Conservation (phyloP, 2,113 vertebrate genomes). For the Leucoraja erinaceus region DNA sequence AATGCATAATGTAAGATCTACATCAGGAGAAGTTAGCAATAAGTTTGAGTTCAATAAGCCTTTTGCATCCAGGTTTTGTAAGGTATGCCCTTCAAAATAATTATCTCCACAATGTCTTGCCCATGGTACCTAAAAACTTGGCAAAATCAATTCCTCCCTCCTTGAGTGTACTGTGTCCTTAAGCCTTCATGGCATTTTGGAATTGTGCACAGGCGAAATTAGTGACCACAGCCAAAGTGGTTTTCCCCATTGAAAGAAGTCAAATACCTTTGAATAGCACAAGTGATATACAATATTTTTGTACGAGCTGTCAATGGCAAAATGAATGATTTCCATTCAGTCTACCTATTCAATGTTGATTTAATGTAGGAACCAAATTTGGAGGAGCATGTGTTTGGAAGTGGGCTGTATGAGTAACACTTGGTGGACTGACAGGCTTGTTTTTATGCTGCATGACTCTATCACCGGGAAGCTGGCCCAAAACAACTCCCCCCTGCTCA, state of each 20-base stretch:
- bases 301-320: neutral
- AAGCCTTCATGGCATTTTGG: neutral
- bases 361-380: neutral
- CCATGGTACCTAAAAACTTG: neutral
- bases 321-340: neutral
- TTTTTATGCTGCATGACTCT: neutral
- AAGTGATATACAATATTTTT: neutral
- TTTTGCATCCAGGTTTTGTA: neutral
- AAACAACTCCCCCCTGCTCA: neutral
- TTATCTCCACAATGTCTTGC: neutral
- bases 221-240: neutral
- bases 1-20: neutral
- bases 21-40: neutral
- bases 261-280: neutral
- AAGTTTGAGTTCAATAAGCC: neutral
- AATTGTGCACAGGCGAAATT: neutral
- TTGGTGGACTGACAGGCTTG: no score
- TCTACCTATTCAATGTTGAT: neutral
- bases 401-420: neutral
- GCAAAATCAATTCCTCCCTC: neutral
- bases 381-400: neutral
- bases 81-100: neutral
- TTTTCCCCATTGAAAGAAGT: neutral
- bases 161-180: neutral
- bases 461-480: neutral